Conservation (phyloP, 1,140 invertebrate genomes). For the Phocides pigmalion region DNA sequence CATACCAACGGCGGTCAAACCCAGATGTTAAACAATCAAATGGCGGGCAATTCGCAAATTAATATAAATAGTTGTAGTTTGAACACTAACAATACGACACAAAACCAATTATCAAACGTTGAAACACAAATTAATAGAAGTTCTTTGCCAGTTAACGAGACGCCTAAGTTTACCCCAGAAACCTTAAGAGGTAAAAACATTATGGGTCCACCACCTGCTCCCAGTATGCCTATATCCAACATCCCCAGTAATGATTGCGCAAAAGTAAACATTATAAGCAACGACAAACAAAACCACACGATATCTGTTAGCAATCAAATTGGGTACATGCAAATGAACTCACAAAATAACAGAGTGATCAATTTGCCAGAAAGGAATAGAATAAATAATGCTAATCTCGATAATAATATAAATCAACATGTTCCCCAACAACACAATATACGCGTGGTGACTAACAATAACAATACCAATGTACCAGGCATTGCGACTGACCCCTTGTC, state of each 20-base stretch:
- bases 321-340: constrained; percentile 80
- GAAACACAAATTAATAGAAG: constrained; percentile 68
- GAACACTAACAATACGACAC: constrained; percentile 56
- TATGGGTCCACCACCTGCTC: constrained; percentile 57
- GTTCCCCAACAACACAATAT: constrained; percentile 77
- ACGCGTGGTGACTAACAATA: constrained; percentile 74
- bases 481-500: constrained; percentile 62
- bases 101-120: constrained; percentile 60
- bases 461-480: constrained; percentile 58
- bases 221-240: constrained; percentile 59
- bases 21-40: constrained; percentile 58
- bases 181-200: constrained; percentile 68
- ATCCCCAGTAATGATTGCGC: constrained; percentile 68
- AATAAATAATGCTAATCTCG: constrained; percentile 63
- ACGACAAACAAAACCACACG: constrained; percentile 72
- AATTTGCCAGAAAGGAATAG: constrained; percentile 77
- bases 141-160: constrained; percentile 60
- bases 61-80: constrained; percentile 74
- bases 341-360: constrained; percentile 75
- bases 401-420: constrained; percentile 70
- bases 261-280: constrained; percentile 71
- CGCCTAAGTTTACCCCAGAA: constrained; percentile 69
- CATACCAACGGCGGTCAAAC: constrained; percentile 62
- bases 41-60: constrained; percentile 64
- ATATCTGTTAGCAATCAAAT: constrained; percentile 78